A percentile compares a stretch with the other conserved stretches of the same genome.
Evolutionary conservation across 2,797 vertebrate species (phyloP).

Genomic region (Mus spretus): DNA sequence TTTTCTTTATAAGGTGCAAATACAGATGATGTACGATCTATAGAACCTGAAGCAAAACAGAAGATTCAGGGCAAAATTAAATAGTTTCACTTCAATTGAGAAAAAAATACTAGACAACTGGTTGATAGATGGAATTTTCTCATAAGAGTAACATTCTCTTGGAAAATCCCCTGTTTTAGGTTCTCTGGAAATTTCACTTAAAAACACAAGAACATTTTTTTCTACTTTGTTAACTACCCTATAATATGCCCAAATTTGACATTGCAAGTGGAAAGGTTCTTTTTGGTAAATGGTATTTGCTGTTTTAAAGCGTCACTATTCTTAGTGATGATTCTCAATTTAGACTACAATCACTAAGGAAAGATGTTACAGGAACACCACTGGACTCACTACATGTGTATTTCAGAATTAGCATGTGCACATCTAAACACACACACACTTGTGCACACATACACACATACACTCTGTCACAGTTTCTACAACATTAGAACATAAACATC

Average conservation of each 20-base stretch:
- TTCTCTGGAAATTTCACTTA: slow-evolving; percentile 48
- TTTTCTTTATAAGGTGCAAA: neutral
- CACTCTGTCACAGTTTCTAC: neutral
- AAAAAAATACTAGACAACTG: neutral
- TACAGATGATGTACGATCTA: slow-evolving; percentile 19
- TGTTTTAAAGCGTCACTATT: neutral
- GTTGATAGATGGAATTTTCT: slow-evolving; percentile 3
- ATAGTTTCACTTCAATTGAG: slow-evolving; percentile 51
- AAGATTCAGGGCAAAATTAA: slow-evolving; percentile 9
- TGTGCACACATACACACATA: too few relatives aligned
- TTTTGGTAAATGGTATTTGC: slow-evolving; percentile 33
- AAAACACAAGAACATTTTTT: slow-evolving; percentile 20
- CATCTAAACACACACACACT: neutral
- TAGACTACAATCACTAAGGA: neutral
- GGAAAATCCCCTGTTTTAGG: slow-evolving; percentile 23
- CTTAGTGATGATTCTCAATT: slow-evolving; percentile 38
- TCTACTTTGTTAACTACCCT: slow-evolving; percentile 11
- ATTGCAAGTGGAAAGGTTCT: slow-evolving; percentile 50
- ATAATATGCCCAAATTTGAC: neutral
- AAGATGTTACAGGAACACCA: neutral
- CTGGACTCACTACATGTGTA: neutral
- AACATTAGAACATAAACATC: neutral
- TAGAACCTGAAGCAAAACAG: slow-evolving; percentile 35
- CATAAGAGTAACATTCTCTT: neutral
- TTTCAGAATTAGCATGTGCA: neutral